Base-by-base conservation (phyloP, 1,140 invertebrate genomes). In the Magallana ariakensis region DNA sequence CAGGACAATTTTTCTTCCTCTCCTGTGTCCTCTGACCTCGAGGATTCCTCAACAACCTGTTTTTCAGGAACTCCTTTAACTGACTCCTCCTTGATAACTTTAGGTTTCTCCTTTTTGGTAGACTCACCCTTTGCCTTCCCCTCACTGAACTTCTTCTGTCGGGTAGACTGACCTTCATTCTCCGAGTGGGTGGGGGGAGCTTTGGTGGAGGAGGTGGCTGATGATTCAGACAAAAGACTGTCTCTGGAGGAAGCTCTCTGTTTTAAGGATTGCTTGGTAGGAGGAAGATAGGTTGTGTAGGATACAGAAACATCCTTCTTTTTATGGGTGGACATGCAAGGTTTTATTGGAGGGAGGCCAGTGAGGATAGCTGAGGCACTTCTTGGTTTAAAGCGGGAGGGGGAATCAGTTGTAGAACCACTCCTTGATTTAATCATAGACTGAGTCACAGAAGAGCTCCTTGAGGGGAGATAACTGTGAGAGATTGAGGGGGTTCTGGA, bases 201-300 rank as follows among this genome's bases (percentile, higher is more conserved):
- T 75, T 75, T 53, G 80, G 80, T 55, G 15, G 15, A 15, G 80
- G 80, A 82, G 15, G 80, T 16, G 33, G 33, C 19, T 6, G 82
- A 84, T 13, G 53, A 54, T 15, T 33, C 56, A 33, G 82, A 54
- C 55, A 84, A 26, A 60, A 84, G 19, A 60, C 82, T 84, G 82
- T 84, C 82, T 56, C 56, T 57, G 15, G 82, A 84, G 15, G 53
- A 16, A 33, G 82, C 57, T 33, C 26, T 84, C 56, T 84, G 16
- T 58, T 54, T 57, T 19, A 84, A 16, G 56, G 55, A 22, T 16
- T 84, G 82, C 75, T 87, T 87, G 55, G 86, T 87, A 16, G 57
- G 57, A n/a, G 86, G 86, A 5, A 84, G 56, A 75, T 87, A 87
- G 5, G 86, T 53, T 6, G 86, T 87, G 56, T 87, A 87, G n/a